These are phyloP conservation scores for Nothocercus nigrocapillus DNA, from an alignment of 2,113 vertebrate species.

Conservation along the genomic window DNA sequence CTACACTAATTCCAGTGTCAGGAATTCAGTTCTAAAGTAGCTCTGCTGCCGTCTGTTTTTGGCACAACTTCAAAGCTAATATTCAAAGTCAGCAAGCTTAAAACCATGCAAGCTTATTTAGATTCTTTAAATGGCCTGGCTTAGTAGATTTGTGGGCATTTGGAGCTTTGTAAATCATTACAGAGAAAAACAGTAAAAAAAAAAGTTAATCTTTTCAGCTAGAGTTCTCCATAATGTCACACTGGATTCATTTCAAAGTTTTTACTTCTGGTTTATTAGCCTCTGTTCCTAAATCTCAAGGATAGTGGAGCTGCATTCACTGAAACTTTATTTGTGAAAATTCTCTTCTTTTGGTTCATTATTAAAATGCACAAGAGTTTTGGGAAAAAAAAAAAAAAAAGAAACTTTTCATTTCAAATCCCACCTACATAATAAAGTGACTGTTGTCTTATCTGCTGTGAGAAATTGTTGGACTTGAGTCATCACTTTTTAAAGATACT, in stretches of 20 bases:
- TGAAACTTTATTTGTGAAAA: not conserved
- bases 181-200: constrained; percentile 49
- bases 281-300: constrained; percentile 10
- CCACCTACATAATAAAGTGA: not conserved
- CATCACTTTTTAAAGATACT: not conserved
- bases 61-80: constrained; percentile 77
- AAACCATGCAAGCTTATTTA: constrained; percentile 67
- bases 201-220: constrained; percentile 46
- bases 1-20: constrained; percentile 72
- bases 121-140: constrained; percentile 69
- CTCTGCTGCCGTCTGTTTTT: constrained; percentile 57
- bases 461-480: not conserved
- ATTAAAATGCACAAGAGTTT: not conserved
- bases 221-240: constrained; percentile 57
- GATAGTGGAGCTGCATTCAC: not conserved
- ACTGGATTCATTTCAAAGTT: constrained; percentile 59
- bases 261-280: constrained; percentile 36
- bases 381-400: not conserved
- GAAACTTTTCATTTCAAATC: not conserved
- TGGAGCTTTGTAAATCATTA: constrained; percentile 68
- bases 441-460: not conserved
- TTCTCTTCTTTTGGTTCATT: not conserved
- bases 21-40: constrained; percentile 71
- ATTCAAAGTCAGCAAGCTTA: constrained; percentile 76
- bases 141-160: constrained; percentile 70